A percentile compares a stretch with the other conserved stretches of the same genome.
Conservation (phyloP, 2,113 vertebrate genomes). For the Drymodes brunneopygia region DNA sequence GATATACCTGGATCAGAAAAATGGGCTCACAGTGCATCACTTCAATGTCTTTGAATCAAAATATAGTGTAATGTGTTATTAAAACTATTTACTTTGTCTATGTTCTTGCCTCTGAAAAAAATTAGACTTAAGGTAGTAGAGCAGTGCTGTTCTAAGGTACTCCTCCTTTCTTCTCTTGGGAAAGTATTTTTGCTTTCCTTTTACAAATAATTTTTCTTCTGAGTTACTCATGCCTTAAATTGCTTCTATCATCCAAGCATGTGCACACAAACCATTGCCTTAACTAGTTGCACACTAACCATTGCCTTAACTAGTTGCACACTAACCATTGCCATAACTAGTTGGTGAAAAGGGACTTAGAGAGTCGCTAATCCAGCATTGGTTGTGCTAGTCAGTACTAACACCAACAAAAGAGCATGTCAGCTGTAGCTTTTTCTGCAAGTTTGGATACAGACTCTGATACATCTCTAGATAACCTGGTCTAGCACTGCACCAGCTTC, state of each 20-base stretch:
- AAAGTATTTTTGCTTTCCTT: not conserved
- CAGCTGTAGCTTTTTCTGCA: too few relatives aligned
- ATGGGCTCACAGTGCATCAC: not conserved
- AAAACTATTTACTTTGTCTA: not conserved
- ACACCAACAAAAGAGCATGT: too few relatives aligned
- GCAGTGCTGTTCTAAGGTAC: not conserved
- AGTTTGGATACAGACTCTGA: too few relatives aligned
- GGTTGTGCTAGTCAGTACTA: too few relatives aligned
- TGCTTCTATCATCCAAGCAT: too few relatives aligned
- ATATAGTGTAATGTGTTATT: not conserved
- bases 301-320: too few relatives aligned
- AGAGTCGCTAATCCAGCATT: too few relatives aligned
- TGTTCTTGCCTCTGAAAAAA: not conserved
- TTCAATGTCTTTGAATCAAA: not conserved
- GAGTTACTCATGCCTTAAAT: too few relatives aligned
- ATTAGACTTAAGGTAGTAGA: not conserved
- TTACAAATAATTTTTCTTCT: not conserved
- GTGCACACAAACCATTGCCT: too few relatives aligned
- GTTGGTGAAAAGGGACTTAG: too few relatives aligned
- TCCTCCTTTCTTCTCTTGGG: not conserved
- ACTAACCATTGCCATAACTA: too few relatives aligned
- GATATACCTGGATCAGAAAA: not conserved
- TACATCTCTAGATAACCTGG: not conserved
- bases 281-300: too few relatives aligned
- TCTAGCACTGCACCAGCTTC: not conserved